phyloP scores from a whole-genome alignment of 2,113 vertebrate species.

The Perccottus glenii region DNA sequence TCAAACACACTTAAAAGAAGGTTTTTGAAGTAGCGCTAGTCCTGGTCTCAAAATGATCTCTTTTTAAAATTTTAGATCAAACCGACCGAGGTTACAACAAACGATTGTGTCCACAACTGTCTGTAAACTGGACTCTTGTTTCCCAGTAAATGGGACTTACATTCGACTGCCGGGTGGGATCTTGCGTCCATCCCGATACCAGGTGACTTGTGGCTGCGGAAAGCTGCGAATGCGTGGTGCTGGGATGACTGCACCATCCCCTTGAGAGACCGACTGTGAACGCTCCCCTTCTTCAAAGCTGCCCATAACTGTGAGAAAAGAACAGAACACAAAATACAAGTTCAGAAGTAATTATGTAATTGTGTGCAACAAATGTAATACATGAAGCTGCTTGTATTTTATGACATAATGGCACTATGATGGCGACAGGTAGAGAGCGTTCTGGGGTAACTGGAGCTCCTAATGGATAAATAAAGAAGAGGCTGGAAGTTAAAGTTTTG shows the following conservation, averaged over 20 bases:
- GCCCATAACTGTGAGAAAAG: constrained; percentile 86
- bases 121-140: too few species aligned
- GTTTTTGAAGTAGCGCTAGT: not conserved
- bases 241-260: constrained; percentile 87
- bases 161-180: constrained; percentile 96
- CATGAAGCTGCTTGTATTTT: too few species aligned
- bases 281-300: constrained; percentile 90
- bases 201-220: constrained; percentile 95
- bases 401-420: too few species aligned
- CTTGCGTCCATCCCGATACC: constrained; percentile 95
- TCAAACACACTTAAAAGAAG: constrained; percentile 7
- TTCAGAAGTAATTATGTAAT: not conserved
- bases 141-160: constrained; percentile 78
- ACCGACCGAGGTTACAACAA: not conserved
- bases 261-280: constrained; percentile 88
- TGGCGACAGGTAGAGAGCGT: too few species aligned
- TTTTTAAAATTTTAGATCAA: too few species aligned
- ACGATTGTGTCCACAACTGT: not conserved
- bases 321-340: not conserved
- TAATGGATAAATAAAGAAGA: too few species aligned
- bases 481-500: too few species aligned
- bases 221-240: constrained; percentile 93
- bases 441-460: too few species aligned
- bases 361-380: too few species aligned
- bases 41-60: not conserved